Conservation (phyloP, 2,797 vertebrate genomes). For the Myiotriccus ornatus region DNA sequence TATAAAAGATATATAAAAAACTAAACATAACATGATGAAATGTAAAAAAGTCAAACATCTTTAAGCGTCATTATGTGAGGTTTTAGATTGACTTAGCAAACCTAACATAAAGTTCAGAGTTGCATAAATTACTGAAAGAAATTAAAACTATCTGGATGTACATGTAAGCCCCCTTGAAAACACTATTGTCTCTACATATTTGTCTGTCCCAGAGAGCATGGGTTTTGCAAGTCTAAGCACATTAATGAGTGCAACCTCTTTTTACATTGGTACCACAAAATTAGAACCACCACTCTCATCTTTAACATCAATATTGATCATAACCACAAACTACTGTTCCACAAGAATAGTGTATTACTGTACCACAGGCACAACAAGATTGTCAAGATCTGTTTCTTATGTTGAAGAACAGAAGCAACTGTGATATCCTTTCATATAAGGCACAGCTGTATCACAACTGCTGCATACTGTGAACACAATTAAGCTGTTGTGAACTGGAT, state of each 20-base stretch:
- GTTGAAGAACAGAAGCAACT: not conserved
- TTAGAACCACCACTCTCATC: not conserved
- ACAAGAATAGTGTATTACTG: not conserved
- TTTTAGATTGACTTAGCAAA: not conserved
- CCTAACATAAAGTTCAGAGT: not conserved
- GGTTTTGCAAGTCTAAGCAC: not conserved
- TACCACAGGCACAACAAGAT: not conserved
- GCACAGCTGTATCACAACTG: not conserved
- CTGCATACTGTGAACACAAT: not conserved
- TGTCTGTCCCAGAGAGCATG: not conserved
- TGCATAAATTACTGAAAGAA: not conserved
- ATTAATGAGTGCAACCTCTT: not conserved
- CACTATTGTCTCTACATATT: not conserved
- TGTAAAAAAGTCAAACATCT: not conserved
- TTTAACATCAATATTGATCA: not conserved
- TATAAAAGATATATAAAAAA: conserved; percentile 19
- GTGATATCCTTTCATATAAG: not conserved
- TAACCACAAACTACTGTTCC: not conserved
- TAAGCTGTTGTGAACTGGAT: not conserved
- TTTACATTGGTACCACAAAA: not conserved
- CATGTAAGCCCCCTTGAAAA: not conserved
- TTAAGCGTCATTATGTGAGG: not conserved
- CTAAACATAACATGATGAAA: not conserved
- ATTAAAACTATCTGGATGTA: not conserved
- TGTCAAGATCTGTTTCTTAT: not conserved